Percentiles rank a stretch among this genome's conserved stretches.
Evolutionary conservation across 2,797 vertebrate species (phyloP).

Genomic region (Ctenosaura bakeri): DNA sequence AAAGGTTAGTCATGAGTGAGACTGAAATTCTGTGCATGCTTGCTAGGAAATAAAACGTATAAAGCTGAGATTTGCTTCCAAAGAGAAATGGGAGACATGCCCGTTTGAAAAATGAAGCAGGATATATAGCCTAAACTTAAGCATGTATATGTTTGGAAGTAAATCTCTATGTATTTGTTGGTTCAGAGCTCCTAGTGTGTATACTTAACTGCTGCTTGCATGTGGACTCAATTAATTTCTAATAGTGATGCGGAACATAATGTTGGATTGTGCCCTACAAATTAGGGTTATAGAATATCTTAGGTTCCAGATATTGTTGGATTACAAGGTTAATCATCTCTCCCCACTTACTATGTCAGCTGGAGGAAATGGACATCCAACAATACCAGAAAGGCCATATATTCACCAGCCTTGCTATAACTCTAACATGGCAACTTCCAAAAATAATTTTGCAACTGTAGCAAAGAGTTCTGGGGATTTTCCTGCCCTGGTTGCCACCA

Average conservation of each 20-base stretch:
- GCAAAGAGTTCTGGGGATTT: neutral
- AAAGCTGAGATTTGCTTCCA: neutral
- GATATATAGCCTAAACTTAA: neutral
- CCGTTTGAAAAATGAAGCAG: neutral
- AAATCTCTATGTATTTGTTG: neutral
- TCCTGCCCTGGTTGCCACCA: neutral
- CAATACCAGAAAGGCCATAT: neutral
- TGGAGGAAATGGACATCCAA: neutral
- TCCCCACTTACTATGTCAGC: neutral
- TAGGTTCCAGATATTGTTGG: neutral
- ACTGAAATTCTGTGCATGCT: neutral
- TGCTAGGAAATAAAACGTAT: neutral
- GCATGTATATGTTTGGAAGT: neutral
- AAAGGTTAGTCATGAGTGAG: slow-evolving; percentile 2
- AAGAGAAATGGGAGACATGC: neutral
- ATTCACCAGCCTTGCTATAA: neutral
- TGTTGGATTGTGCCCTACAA: neutral
- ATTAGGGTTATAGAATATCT: neutral
- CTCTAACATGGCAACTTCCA: neutral
- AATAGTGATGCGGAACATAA: neutral
- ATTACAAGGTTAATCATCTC: neutral
- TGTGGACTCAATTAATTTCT: neutral
- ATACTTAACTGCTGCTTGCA: neutral
- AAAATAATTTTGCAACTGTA: neutral
- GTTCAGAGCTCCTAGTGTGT: neutral